Percentiles rank a stretch among this genome's conserved stretches.
phyloP scores from a whole-genome alignment of 2,888 invertebrate genomes.

The Caenorhabditis sinica region DNA sequence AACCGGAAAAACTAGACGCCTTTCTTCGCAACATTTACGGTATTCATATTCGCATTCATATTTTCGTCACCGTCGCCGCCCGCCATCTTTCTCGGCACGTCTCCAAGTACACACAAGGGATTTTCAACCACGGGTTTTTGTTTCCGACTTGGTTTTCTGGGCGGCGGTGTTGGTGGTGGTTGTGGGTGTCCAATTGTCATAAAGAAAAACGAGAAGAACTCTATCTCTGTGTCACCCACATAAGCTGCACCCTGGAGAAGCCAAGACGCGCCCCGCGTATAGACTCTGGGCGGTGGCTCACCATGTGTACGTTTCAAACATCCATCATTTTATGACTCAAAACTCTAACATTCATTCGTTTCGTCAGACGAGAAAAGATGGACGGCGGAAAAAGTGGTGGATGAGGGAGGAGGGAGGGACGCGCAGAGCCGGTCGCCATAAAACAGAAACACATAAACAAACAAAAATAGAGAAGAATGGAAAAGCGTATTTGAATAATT shows the following conservation, averaged over 20 bases:
- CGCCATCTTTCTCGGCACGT: constrained; percentile 22
- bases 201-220: constrained; percentile 53
- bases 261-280: constrained; percentile 11
- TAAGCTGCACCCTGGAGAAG: constrained; percentile 55
- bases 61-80: constrained; percentile 32
- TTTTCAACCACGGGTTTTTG: constrained; percentile 7
- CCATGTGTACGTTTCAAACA: constrained; percentile 60
- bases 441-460: constrained; percentile 66
- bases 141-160: not conserved
- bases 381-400: constrained; percentile 24
- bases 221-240: constrained; percentile 19
- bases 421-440: constrained; percentile 53
- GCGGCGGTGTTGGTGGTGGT: not conserved
- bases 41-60: constrained; percentile 61
- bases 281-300: constrained; percentile 38
- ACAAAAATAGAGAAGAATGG: constrained; percentile 39
- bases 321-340: constrained; percentile 67
- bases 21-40: constrained; percentile 51
- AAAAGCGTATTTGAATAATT: constrained; percentile 57
- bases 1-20: constrained; percentile 57
- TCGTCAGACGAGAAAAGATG: constrained; percentile 16
- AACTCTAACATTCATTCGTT: constrained; percentile 63
- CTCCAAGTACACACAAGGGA: constrained; percentile 38
- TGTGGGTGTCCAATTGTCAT: not conserved
- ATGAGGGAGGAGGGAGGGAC: constrained; percentile 16